Evolutionary conservation across 2,113 vertebrate genomes (phyloP), one percentile per base, ranked within the genome.

Genomic region (Gnathonemus echidnorhynchus): DNA sequence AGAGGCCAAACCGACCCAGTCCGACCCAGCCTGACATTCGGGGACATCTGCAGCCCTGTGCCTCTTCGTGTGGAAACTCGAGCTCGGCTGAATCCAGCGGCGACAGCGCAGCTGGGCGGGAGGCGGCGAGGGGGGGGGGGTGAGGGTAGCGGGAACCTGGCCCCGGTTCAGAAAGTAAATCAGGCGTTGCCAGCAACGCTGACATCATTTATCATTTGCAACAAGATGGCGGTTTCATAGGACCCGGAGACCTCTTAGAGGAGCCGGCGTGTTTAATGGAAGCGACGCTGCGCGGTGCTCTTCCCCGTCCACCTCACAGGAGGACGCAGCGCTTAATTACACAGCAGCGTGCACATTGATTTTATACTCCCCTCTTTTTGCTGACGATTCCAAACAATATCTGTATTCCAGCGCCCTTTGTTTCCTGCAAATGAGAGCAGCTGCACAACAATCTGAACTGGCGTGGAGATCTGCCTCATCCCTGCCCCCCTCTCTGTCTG

Each of bases 1-100:
- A 93, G 89, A 88, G 88, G 31, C 84, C 86, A 13, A 87, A 74
- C 62, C 83, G 88, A 70, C 90, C 90, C 21, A 2, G n/a, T 19
- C 89, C 31, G 49, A 83, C 15, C 42, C 13, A 70, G 80, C 52
- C 90, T 91, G 85, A 90, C 74, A 19, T 39, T 87, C 24, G 80
- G 88, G 58, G 66, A 83, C 53, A 27, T 11, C 80, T 31, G 80
- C 74, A 85, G 50, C 89, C 45, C 24, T 39, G n/a, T 17, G 24
- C 42, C n/a, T 85, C 35, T 39, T 35, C 46, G 42, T 8, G 45
- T 58, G 89, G 62, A 89, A 80, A 49, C 46, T 31, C 21, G 1
- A 84, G 77, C 80, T 48, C 10, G 50, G 53, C 49, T 85, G 42
- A 62, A 85, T 46, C 89, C 89, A 56, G 89, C 5, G 39, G 48